These are phyloP conservation scores for Conus ventricosus DNA, from an alignment of 1,140 invertebrate species.

Conservation along the genomic window DNA sequence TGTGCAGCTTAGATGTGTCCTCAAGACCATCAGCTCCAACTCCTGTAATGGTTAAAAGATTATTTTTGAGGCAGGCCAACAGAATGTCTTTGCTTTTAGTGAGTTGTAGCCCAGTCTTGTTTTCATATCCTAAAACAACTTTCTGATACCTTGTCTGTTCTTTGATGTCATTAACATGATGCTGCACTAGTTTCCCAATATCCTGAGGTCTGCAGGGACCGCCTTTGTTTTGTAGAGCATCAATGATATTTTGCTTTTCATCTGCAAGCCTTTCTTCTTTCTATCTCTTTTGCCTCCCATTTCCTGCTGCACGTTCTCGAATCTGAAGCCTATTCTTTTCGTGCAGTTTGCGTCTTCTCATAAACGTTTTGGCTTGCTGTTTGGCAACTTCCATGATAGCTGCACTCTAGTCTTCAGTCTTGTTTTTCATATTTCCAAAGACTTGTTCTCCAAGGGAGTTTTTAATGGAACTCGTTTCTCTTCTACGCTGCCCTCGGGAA, in stretches of 20 bases:
- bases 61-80: no score
- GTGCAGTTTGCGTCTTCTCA: background rate
- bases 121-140: no score
- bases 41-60: no score
- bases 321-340: background rate
- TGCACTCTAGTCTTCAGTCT: background rate
- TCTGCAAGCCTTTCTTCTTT: background rate
- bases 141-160: no score
- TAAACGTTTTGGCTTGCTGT: background rate
- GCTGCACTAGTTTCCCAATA: no score
- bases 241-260: slow-evolving; percentile 6
- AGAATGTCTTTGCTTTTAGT: no score
- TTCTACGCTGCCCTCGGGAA: background rate
- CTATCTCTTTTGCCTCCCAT: background rate
- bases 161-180: no score
- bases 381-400: background rate
- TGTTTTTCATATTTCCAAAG: slow-evolving; percentile 39
- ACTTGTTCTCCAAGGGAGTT: slow-evolving; percentile 42
- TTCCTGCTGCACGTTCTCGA: background rate
- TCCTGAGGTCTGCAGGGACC: no score
- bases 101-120: no score
- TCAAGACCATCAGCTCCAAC: no score
- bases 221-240: background rate
- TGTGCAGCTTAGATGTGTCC: no score
- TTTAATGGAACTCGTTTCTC: slow-evolving; percentile 37